Evolutionary conservation across 2,797 vertebrate species (phyloP).

Genomic region (Glossophaga mutica): DNA sequence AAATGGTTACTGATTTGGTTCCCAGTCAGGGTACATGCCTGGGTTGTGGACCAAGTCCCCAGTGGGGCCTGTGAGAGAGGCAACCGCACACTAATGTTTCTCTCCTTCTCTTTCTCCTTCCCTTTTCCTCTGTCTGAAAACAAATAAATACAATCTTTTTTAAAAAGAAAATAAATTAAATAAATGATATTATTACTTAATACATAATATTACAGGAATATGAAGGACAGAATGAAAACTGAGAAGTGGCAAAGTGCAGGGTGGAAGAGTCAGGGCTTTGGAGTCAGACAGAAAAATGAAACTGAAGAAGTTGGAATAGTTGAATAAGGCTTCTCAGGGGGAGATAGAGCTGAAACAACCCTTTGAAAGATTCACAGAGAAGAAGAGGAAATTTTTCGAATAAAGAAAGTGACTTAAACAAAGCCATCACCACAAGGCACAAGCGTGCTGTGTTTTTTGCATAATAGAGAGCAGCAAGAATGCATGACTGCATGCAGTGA

Average conservation of each 20-base stretch:
- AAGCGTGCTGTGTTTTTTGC: not conserved
- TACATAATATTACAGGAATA: not conserved
- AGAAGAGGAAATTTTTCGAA: not conserved
- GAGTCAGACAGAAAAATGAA: not conserved
- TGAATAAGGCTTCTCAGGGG: not conserved
- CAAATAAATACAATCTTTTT: too few species aligned
- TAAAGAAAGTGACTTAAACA: not conserved
- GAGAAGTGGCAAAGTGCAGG: not conserved
- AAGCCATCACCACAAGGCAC: not conserved
- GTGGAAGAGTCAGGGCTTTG: not conserved
- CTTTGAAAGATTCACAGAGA: not conserved
- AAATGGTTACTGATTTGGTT: too few species aligned
- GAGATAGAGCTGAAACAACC: not conserved
- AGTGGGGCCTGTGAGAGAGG: too few species aligned
- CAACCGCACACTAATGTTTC: too few species aligned
- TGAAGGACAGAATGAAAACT: not conserved
- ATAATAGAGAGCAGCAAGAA: not conserved
- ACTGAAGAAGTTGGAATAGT: not conserved
- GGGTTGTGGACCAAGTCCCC: too few species aligned
- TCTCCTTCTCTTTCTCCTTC: too few species aligned
- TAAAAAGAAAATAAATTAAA: not conserved
- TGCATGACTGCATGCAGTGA: not conserved
- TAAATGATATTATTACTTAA: not conserved
- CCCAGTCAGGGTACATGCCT: too few species aligned
- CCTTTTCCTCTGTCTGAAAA: too few species aligned